A percentile compares a stretch with the other conserved stretches of the same genome.
These are phyloP conservation scores for Acromyrmex echinatior DNA, from an alignment of 1,140 invertebrate genomes.

Conservation along the genomic window DNA sequence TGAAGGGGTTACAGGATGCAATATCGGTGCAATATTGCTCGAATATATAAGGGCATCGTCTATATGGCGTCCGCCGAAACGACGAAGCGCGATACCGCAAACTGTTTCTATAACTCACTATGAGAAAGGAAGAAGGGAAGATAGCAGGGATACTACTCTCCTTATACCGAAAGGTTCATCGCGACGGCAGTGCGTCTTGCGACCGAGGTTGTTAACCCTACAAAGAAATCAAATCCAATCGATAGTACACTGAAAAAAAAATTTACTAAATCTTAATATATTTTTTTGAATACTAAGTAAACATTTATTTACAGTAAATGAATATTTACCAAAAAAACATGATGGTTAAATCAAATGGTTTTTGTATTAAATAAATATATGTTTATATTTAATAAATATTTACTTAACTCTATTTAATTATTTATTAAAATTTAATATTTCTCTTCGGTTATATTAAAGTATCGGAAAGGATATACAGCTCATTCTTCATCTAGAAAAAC, in stretches of 20 bases:
- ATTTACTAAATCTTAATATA: too few relatives aligned
- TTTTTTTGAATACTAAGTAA: too few relatives aligned
- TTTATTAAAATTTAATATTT: too few relatives aligned
- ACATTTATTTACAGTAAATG: too few relatives aligned
- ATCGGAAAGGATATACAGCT: background rate
- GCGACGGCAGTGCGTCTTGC: background rate
- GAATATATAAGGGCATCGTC: conserved; percentile 65
- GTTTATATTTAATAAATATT: too few relatives aligned
- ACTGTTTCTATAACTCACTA: conserved; percentile 73
- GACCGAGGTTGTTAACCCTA: conserved; percentile 45
- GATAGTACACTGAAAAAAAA: too few relatives aligned
- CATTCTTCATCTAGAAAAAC: background rate
- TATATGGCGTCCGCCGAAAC: conserved; percentile 58
- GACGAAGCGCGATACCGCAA: conserved; percentile 69
- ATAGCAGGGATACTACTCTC: conserved; percentile 17
- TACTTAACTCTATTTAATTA: too few relatives aligned
- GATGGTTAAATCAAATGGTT: too few relatives aligned
- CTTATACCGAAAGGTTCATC: conserved; percentile 49
- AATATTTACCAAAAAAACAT: too few relatives aligned
- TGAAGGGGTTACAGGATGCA: conserved; percentile 64
- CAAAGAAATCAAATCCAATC: conserved; percentile 17
- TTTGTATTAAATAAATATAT: too few relatives aligned
- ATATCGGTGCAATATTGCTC: conserved; percentile 72
- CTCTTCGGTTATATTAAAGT: too few relatives aligned
- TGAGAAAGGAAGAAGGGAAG: conserved; percentile 50